Base-by-base conservation (phyloP, 2,888 invertebrate species). In the Xestobium rufovillosum region DNA sequence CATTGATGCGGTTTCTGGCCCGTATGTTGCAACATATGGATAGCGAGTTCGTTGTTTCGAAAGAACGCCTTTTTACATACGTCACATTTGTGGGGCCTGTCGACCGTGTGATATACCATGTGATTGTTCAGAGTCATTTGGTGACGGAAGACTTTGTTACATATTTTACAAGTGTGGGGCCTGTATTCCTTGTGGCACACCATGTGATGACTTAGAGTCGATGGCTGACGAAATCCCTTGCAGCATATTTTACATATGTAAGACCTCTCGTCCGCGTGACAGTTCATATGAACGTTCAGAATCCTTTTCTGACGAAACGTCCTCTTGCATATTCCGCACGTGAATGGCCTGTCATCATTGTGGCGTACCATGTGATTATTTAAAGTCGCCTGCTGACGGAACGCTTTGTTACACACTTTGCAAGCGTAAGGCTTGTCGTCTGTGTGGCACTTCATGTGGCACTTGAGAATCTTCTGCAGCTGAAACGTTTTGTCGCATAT, bases 261-360 rank as follows among this genome's bases (percentile, higher is more conserved):
- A 19, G 23, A n/a, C 23, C n/a, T 19, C 23, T 19, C 23, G 6
- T 6, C n/a, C 6, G n/a, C 23, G 23, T 19, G 23, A n/a, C 6
- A 8, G 6, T 8, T 19, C 23, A 19, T 19, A n/a, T 19, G 23
- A 6, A 19, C 23, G 6, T 19, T 19, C 23, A 19, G n/a, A 19
- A 8, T 6, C 6, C 23, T 19, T n/a, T 19, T 19, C 6, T n/a
- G n/a, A n/a, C 6, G 6, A 19, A 19, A 19, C 23, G 23, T 8
- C 23, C n/a, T 19, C 23, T 19, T 19, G 23, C 23, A 19, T 8
- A 19, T n/a, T 19, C n/a, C 23, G n/a, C 23, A 19, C 6, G n/a
- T n/a, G n/a, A 19, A 19, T n/a, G 23, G 23, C n/a, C 23, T 19
- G 23, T 19, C 23, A 19, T 19, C 23, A 19, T 19, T 19, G 23